A percentile compares a stretch with the other conserved stretches of the same genome.
Conservation (phyloP, 2,888 invertebrate genomes). For the Chrysolina oricalcia region DNA sequence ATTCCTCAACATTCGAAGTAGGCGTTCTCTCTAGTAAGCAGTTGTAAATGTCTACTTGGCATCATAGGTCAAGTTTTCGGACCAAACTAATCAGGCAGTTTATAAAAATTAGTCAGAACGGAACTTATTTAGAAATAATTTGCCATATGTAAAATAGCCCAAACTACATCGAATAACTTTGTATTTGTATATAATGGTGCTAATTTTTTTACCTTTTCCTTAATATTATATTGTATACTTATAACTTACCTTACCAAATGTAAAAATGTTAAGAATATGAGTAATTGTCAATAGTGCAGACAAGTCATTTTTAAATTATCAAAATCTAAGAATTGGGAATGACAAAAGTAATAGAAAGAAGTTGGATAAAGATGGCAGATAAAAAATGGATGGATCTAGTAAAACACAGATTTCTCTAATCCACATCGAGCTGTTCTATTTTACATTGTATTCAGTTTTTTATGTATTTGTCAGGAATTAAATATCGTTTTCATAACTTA, state of each 20-base stretch:
- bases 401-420: too few relatives aligned
- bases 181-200: conserved; percentile 60
- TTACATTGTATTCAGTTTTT: too few relatives aligned
- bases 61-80: conserved; percentile 52
- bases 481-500: too few relatives aligned
- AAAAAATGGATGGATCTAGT: too few relatives aligned
- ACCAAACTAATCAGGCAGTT: conserved; percentile 52
- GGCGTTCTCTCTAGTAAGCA: conserved; percentile 18
- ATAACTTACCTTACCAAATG: conserved; percentile 11
- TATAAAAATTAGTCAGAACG: conserved; percentile 42
- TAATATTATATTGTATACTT: too few relatives aligned
- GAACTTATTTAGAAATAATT: conserved; percentile 50
- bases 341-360: not conserved
- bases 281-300: conserved; percentile 8
- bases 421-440: too few relatives aligned
- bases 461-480: too few relatives aligned
- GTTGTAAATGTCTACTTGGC: conserved; percentile 31
- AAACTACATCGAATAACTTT: conserved; percentile 57
- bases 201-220: conserved; percentile 53
- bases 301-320: conserved; percentile 6
- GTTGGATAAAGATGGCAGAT: too few relatives aligned
- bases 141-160: conserved; percentile 43
- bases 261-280: conserved; percentile 14
- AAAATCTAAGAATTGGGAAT: conserved; percentile 6
- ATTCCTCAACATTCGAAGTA: conserved; percentile 33